Conservation (phyloP, 2,888 invertebrate genomes). For the Drosophila suboccidentalis region DNA sequence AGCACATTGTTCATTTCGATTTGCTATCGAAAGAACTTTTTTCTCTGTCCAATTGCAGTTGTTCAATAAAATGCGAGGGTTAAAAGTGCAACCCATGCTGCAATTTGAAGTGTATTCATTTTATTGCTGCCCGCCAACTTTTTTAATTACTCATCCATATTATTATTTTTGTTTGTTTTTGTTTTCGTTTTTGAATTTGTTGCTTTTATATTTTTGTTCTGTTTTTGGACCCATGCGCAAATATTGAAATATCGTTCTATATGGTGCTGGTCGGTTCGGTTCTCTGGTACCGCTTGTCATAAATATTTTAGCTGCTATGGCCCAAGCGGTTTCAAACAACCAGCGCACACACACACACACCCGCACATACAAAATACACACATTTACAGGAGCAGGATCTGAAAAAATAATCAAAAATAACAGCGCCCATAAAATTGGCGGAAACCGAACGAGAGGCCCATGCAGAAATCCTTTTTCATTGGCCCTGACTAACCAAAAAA, state of each 20-base stretch:
- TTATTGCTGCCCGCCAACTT: slow-evolving; percentile 47
- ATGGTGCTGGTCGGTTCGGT: slow-evolving; percentile 15
- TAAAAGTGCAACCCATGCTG: slow-evolving; percentile 36
- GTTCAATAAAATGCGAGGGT: slow-evolving; percentile 40
- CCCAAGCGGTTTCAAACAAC: slow-evolving; percentile 38
- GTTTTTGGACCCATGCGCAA: slow-evolving; percentile 41
- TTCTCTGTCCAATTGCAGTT: slow-evolving; percentile 3
- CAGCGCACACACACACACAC: slow-evolving; percentile 15
- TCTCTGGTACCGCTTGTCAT: slow-evolving; percentile 67
- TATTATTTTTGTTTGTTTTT: slow-evolving; percentile 23
- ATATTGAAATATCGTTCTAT: slow-evolving; percentile 73
- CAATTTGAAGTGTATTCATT: slow-evolving; percentile 41
- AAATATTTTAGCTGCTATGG: slow-evolving; percentile 71
- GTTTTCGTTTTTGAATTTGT: slow-evolving; percentile 19
- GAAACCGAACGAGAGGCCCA: slow-evolving; percentile 57
- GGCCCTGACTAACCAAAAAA: slow-evolving; percentile 50
- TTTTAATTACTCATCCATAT: slow-evolving; percentile 63
- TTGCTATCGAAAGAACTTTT: slow-evolving; percentile 1
- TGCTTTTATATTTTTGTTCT: slow-evolving; percentile 17
- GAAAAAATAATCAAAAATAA: slow-evolving; percentile 63
- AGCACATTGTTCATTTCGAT: slow-evolving; percentile 28
- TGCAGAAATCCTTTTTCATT: slow-evolving; percentile 75
- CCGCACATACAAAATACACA: slow-evolving; percentile 11
- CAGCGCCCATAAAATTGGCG: slow-evolving; percentile 73
- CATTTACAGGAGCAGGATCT: slow-evolving; percentile 24